Evolutionary conservation across 2,113 vertebrate species (phyloP).

Genomic region (Laticauda laticaudata): DNA sequence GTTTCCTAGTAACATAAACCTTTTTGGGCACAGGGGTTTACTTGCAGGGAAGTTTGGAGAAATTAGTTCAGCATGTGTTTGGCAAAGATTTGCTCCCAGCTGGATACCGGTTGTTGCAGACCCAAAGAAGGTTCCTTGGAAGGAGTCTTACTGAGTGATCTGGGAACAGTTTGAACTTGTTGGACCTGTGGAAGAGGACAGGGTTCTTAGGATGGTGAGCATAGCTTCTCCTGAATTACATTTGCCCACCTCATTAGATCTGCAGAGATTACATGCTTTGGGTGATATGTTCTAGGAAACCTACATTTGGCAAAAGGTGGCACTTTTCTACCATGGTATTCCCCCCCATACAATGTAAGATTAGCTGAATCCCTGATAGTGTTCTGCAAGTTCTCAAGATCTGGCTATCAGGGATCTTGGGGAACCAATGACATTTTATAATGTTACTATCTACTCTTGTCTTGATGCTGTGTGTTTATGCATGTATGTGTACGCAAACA

Average conservation of each 20-base stretch:
- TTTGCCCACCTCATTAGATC: neutral
- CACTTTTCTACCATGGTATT: neutral
- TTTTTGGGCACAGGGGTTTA: neutral
- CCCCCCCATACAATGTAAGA: neutral
- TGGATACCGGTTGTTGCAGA: neutral
- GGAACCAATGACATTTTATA: neutral
- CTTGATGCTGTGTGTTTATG: neutral
- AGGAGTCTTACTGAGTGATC: neutral
- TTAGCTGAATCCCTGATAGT: neutral
- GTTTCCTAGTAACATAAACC: neutral
- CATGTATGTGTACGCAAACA: neutral
- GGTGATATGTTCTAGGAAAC: neutral
- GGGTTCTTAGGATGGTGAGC: neutral
- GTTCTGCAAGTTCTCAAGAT: neutral
- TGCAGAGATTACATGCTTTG: neutral
- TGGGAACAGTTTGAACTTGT: neutral
- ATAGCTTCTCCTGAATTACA: neutral
- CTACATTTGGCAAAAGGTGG: neutral
- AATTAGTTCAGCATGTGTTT: neutral
- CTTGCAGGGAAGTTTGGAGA: neutral
- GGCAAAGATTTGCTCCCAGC: neutral
- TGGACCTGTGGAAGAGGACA: neutral
- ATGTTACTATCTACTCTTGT: neutral
- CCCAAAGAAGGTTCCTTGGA: neutral
- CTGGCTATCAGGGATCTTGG: neutral